These are phyloP conservation scores for Calidris pygmaea DNA, from an alignment of 2,113 vertebrate species.

Conservation along the genomic window DNA sequence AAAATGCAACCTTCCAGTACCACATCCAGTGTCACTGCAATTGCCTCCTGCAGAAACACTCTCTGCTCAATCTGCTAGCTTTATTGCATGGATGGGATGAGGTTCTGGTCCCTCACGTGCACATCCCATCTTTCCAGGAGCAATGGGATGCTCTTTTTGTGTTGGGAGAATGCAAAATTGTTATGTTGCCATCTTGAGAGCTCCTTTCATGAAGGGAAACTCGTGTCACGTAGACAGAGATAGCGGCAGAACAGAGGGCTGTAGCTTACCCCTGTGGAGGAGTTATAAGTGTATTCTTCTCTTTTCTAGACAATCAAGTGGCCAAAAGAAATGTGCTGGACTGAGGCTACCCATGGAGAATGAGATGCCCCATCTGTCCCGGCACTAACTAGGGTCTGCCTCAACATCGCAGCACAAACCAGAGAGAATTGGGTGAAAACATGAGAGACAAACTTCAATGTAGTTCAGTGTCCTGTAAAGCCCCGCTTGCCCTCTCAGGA, in stretches of 20 bases:
- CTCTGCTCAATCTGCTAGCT: neutral
- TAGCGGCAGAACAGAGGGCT: neutral
- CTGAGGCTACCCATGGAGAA: neutral
- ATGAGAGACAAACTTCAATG: neutral
- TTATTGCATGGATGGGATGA: neutral
- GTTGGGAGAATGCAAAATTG: neutral
- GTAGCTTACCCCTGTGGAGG: neutral
- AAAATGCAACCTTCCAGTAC: neutral
- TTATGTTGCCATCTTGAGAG: neutral
- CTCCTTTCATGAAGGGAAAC: neutral
- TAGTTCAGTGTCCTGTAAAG: neutral
- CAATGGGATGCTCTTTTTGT: conserved; percentile 3
- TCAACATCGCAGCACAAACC: neutral
- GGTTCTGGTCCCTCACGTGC: neutral
- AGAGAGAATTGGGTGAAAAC: neutral
- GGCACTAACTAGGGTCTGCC: neutral
- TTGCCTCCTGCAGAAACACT: neutral
- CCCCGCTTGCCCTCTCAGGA: neutral
- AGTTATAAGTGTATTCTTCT: neutral
- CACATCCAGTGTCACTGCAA: neutral
- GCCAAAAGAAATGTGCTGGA: neutral
- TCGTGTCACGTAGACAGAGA: neutral
- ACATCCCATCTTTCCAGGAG: neutral
- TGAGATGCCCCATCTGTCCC: neutral
- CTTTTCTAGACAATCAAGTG: neutral